phyloP scores from a whole-genome alignment of 1,140 invertebrate genomes.

The Archegozetes longisetosus region DNA sequence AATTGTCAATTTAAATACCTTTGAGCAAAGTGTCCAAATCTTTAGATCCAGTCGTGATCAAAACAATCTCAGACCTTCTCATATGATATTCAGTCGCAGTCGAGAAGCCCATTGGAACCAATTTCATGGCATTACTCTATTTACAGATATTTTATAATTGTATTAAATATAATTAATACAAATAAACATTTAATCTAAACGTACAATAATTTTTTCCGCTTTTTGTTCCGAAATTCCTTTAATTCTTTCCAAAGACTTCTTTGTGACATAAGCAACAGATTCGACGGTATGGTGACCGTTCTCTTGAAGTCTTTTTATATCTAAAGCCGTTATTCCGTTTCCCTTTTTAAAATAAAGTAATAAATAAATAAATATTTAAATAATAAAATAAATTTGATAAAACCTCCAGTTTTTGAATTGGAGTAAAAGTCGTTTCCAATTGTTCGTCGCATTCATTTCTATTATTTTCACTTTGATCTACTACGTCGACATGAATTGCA shows the following conservation, averaged over 20 bases:
- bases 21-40: constrained; percentile 76
- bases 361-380: background rate
- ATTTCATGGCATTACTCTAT: constrained; percentile 65
- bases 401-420: constrained; percentile 11
- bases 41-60: constrained; percentile 50
- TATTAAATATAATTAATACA: constrained; percentile 2
- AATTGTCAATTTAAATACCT: constrained; percentile 23
- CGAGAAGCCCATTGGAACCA: constrained; percentile 94
- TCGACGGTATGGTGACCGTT: constrained; percentile 88
- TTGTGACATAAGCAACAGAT: constrained; percentile 82
- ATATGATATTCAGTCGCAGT: constrained; percentile 90
- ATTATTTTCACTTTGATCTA: background rate
- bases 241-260: constrained; percentile 70
- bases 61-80: constrained; percentile 75
- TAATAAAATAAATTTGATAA: background rate
- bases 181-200: constrained; percentile 12
- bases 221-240: constrained; percentile 90
- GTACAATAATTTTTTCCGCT: constrained; percentile 79
- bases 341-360: constrained; percentile 24
- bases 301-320: constrained; percentile 87
- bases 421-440: constrained; percentile 7
- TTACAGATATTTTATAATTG: constrained; percentile 14
- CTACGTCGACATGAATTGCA: too few relatives aligned
- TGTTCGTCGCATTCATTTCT: background rate
- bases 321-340: constrained; percentile 61